Conservation (phyloP, 2,113 vertebrate species). For the Agapornis roseicollis region DNA sequence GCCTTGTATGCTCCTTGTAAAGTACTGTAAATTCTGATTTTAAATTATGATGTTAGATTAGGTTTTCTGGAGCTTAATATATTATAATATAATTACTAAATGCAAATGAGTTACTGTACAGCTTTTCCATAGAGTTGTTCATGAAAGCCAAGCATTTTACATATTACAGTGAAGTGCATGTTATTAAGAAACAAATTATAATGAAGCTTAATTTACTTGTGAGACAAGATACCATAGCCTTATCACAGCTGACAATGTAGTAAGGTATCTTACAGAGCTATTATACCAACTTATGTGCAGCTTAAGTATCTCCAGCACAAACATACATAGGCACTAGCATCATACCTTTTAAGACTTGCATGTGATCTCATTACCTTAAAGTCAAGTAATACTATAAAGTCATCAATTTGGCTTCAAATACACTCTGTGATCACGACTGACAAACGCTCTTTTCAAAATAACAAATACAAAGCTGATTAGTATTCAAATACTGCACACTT, state of each 20-base stretch:
- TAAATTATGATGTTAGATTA: constrained; percentile 76
- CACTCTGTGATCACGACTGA: not conserved
- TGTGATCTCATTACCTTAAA: not conserved
- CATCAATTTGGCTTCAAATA: not conserved
- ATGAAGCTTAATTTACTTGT: constrained; percentile 70
- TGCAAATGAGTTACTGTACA: constrained; percentile 74
- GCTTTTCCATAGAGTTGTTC: constrained; percentile 68
- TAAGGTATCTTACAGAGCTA: not conserved
- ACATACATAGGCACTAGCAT: not conserved
- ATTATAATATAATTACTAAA: constrained; percentile 78
- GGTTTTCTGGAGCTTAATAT: constrained; percentile 75
- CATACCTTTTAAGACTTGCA: not conserved
- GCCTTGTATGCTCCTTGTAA: constrained; percentile 70
- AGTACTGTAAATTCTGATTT: constrained; percentile 69
- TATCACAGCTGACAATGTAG: not conserved
- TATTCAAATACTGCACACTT: not conserved
- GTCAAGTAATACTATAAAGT: not conserved
- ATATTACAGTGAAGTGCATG: constrained; percentile 66
- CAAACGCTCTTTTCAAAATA: not conserved
- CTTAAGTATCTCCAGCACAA: not conserved
- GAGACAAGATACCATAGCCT: constrained; percentile 52
- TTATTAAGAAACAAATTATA: constrained; percentile 79
- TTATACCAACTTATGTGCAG: not conserved
- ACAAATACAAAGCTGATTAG: not conserved
- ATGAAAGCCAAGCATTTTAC: constrained; percentile 73